Percentiles rank a stretch among this genome's conserved stretches.
Conservation (phyloP, 2,797 vertebrate species). For the Poeciliopsis presidionis region DNA sequence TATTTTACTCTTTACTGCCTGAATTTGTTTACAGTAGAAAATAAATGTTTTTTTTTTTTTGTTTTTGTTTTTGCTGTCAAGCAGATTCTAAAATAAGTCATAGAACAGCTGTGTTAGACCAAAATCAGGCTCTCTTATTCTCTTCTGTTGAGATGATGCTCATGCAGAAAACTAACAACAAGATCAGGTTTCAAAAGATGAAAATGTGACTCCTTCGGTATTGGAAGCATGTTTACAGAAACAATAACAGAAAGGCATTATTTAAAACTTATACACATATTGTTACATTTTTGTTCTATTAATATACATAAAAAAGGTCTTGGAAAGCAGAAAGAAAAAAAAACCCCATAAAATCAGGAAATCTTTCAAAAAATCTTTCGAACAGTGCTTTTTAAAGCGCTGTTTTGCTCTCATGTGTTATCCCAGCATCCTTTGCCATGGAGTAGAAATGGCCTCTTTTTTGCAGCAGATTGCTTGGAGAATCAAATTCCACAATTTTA, state of each 20-base stretch:
- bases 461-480: slow-evolving; percentile 82
- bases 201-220: neutral
- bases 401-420: slow-evolving; percentile 53
- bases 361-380: neutral
- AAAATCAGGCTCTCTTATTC: neutral
- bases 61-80: neutral
- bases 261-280: neutral
- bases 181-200: neutral
- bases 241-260: neutral
- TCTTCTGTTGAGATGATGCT: neutral
- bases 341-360: neutral
- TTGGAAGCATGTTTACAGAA: neutral
- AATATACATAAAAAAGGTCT: neutral
- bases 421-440: slow-evolving; percentile 91
- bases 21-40: neutral
- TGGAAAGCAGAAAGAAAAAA: neutral
- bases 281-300: neutral
- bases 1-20: neutral
- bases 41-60: neutral
- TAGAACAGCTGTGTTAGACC: neutral
- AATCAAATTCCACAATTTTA: slow-evolving; percentile 90
- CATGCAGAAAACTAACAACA: neutral
- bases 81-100: neutral
- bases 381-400: slow-evolving; percentile 59
- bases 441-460: slow-evolving; percentile 83